These are phyloP conservation scores for Puntigrus tetrazona DNA, from an alignment of 2,113 vertebrate species.

Conservation along the genomic window DNA sequence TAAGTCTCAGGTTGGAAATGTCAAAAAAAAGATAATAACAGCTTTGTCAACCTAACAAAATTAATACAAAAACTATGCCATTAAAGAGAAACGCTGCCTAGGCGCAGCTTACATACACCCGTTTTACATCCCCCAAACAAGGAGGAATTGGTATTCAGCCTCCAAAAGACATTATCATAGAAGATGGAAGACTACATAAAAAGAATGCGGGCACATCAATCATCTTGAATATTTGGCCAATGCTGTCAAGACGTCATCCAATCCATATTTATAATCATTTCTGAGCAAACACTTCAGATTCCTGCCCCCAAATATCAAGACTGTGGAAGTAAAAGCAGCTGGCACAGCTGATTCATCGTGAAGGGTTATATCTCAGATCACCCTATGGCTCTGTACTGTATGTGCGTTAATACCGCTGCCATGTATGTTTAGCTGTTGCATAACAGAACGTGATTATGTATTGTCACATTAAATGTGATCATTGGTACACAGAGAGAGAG, in stretches of 20 bases:
- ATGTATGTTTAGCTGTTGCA: conserved; percentile 38
- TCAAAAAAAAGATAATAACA: background rate
- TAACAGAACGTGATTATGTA: conserved; percentile 6
- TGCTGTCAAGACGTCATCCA: conserved; percentile 73
- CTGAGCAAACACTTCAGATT: conserved; percentile 63
- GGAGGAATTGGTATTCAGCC: conserved; percentile 43
- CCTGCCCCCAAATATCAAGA: conserved; percentile 69
- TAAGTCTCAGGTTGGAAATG: background rate
- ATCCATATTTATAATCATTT: conserved; percentile 72
- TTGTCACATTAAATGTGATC: conserved; percentile 4
- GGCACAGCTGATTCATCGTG: conserved; percentile 71
- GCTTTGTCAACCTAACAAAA: background rate
- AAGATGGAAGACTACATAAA: conserved; percentile 51
- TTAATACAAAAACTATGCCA: background rate
- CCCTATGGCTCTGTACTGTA: conserved; percentile 43
- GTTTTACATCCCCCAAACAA: background rate
- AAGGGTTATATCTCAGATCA: conserved; percentile 60
- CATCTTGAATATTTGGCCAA: conserved; percentile 71
- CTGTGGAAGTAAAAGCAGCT: conserved; percentile 64
- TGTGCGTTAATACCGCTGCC: conserved; percentile 44
- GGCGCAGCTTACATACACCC: background rate
- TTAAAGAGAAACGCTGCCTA: background rate
- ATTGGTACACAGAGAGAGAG: conserved; percentile 10
- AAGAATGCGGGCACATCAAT: conserved; percentile 70
- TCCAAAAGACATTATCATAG: conserved; percentile 60